These are phyloP conservation scores for Myotis brandtii DNA, from an alignment of 2,113 vertebrate genomes.

Conservation along the genomic window DNA sequence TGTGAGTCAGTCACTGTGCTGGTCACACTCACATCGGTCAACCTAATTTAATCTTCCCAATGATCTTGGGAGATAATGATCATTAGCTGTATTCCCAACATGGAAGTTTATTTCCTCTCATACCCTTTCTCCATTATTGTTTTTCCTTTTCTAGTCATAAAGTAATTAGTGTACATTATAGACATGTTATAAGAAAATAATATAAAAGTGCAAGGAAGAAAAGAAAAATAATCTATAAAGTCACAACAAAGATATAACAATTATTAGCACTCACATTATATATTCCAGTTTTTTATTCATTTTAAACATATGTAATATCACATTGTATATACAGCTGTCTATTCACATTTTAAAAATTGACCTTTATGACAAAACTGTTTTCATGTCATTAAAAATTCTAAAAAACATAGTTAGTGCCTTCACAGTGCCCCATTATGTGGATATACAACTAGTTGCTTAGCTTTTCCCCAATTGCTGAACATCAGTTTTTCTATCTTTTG, in stretches of 20 bases:
- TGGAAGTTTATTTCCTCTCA: background rate
- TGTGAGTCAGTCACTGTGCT: background rate
- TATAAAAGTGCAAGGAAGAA: background rate
- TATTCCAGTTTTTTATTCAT: background rate
- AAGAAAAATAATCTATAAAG: conserved; percentile 3
- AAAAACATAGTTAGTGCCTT: background rate
- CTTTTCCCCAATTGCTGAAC: background rate
- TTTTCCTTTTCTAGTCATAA: conserved; percentile 7
- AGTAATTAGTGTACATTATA: conserved; percentile 24
- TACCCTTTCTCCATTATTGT: conserved; percentile 22
- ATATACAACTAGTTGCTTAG: background rate
- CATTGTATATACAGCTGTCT: background rate
- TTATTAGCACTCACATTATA: background rate
- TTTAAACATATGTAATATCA: background rate
- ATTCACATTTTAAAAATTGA: background rate
- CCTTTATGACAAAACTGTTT: conserved; percentile 34
- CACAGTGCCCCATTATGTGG: background rate
- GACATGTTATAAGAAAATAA: conserved; percentile 25
- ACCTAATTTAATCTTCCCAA: background rate
- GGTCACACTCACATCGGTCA: background rate
- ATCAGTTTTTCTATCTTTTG: background rate
- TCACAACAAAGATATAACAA: background rate
- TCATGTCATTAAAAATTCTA: conserved; percentile 21
- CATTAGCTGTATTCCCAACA: background rate
- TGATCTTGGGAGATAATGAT: background rate